A percentile compares a stretch with the other conserved stretches of the same genome.
Evolutionary conservation across 2,113 vertebrate species (phyloP).

Genomic region (Colossoma macropomum): DNA sequence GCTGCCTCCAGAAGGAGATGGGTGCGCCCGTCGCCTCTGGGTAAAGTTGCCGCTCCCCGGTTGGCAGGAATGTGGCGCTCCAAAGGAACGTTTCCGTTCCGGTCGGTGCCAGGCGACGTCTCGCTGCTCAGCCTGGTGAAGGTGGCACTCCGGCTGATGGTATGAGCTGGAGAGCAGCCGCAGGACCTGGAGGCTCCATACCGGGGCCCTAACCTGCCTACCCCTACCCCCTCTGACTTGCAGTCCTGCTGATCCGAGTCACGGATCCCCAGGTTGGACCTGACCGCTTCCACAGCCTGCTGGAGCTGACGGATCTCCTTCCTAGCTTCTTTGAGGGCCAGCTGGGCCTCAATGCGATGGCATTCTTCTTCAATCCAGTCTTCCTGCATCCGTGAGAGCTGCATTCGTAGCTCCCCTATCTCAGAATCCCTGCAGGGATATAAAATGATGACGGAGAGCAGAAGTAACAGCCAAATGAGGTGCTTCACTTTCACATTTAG

Average conservation of each 20-base stretch:
- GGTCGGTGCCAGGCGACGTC: conserved; percentile 76
- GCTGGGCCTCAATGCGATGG: conserved; percentile 94
- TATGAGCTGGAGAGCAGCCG: conserved; percentile 88
- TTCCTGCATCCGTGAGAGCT: conserved; percentile 94
- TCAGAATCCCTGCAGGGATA: conserved; percentile 83
- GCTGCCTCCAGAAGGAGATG: conserved; percentile 82
- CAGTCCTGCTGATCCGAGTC: conserved; percentile 85
- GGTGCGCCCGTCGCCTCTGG: conserved; percentile 74
- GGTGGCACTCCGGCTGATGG: conserved; percentile 87
- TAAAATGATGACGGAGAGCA: not conserved
- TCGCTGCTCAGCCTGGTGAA: conserved; percentile 89
- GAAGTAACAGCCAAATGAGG: too few relatives aligned
- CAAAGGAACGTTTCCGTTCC: conserved; percentile 66
- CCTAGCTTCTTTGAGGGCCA: conserved; percentile 93
- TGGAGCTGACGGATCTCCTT: conserved; percentile 95
- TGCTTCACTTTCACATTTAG: too few relatives aligned
- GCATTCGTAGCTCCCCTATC: conserved; percentile 89
- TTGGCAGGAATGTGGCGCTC: conserved; percentile 57
- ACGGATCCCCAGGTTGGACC: conserved; percentile 82
- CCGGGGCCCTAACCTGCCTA: conserved; percentile 79
- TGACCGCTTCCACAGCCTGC: conserved; percentile 89
- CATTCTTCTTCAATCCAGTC: conserved; percentile 99
- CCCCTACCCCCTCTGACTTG: conserved; percentile 84
- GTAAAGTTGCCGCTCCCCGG: conserved; percentile 68
- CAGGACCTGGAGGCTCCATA: conserved; percentile 80